Base-by-base conservation (phyloP, 1,140 invertebrate genomes). In the Drosophila micromelanica region DNA sequence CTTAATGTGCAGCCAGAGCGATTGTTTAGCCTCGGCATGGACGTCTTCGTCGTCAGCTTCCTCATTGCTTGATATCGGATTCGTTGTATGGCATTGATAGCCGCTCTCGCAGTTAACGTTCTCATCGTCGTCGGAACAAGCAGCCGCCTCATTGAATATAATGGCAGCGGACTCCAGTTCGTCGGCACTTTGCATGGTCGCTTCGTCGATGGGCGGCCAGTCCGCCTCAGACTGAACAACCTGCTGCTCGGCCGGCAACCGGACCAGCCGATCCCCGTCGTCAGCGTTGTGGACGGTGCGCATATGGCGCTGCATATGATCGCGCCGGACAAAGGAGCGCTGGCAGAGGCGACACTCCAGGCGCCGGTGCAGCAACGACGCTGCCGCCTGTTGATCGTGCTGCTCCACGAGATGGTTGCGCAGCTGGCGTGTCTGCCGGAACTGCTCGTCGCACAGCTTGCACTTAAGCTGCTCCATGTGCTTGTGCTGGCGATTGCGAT, bases 1-100 rank as follows among this genome's bases (percentile, higher is more conserved):
- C 42, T 89, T 89, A 38, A 87, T 84, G 27, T 89, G 68, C 12
- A 87, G 52, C 84, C 84, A 84, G n/a, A 87, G 42, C 3, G 73
- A 45, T 40, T 90, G 45, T 13, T 86, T 79, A 15, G 68, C 81
- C 60, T 77, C 78, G 15, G 71, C 70, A 51, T 79, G 62, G 1
- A 49, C 64, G 3, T 62, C 78, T 5, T 80, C 70, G 35, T 74
- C 68, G 7, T 61, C 68, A 7, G 20, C 51, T 23, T 91, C 90
- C 8, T 91, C 90, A 61, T 91, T 91, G 51, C 90, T 91, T 7
- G 90, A 91, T 67, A 91, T 91, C 30, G 90, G 90, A 74, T 91
- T 91, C 8, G 75, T 91, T 11, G 73, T 87, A 38, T 85, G 67
- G 63, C 70, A 73, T 54, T 84, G 54, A 30, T 76, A 72, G 45